Percentiles rank a stretch among this genome's conserved stretches.
These are phyloP conservation scores for Gracilinanus agilis DNA, from an alignment of 2,113 vertebrate species.

Conservation along the genomic window DNA sequence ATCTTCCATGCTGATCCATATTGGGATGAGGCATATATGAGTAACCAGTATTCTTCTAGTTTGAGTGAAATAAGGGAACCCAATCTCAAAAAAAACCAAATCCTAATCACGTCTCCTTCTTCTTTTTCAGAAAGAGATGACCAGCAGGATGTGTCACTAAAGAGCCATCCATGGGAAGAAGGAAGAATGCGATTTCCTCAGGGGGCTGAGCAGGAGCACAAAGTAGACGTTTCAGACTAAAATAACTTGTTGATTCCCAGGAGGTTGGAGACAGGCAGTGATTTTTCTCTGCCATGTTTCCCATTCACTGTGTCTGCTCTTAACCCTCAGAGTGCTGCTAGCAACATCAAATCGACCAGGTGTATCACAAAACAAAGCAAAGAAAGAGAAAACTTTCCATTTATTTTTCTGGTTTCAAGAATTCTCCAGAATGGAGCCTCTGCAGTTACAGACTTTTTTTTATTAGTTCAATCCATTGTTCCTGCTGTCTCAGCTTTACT, in stretches of 20 bases:
- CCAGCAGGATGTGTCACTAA: slow-evolving; percentile 88
- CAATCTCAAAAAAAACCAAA: background rate
- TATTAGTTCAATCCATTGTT: slow-evolving; percentile 24
- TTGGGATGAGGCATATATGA: background rate
- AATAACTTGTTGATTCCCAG: slow-evolving; percentile 22
- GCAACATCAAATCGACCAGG: slow-evolving; percentile 22
- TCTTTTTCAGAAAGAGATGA: slow-evolving; percentile 91
- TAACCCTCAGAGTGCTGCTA: slow-evolving; percentile 81
- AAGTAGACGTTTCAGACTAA: slow-evolving; percentile 22
- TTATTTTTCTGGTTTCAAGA: background rate
- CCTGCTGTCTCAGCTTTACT: slow-evolving; percentile 71
- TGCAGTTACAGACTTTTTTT: background rate
- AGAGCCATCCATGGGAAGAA: slow-evolving; percentile 60
- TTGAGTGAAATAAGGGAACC: background rate
- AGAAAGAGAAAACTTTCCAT: slow-evolving; percentile 13
- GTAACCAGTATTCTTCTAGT: background rate
- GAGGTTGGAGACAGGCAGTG: slow-evolving; percentile 39
- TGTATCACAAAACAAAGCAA: slow-evolving; percentile 28
- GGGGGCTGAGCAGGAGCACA: slow-evolving; percentile 32
- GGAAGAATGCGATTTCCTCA: slow-evolving; percentile 51
- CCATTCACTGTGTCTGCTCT: slow-evolving; percentile 54
- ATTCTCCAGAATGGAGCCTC: slow-evolving; percentile 16
- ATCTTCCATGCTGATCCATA: background rate
- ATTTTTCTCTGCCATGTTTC: slow-evolving; percentile 54
- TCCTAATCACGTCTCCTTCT: slow-evolving; percentile 66